Percentiles rank a stretch among this genome's conserved stretches.
phyloP scores from a whole-genome alignment of 2,888 invertebrate species.

The Torymus aiolomorphi region DNA sequence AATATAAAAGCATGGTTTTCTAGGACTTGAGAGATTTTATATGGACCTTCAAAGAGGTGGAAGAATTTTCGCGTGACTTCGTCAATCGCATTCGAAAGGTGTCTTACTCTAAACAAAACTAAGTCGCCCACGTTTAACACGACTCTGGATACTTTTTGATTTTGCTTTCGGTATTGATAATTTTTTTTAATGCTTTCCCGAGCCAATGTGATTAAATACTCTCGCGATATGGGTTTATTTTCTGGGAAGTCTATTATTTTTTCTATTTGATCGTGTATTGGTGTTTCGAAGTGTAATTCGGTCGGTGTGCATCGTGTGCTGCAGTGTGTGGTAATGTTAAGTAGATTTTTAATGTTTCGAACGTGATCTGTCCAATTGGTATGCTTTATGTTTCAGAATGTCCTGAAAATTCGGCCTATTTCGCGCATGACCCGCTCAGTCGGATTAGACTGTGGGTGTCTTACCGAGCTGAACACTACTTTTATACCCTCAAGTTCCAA shows the following conservation, averaged over 20 bases:
- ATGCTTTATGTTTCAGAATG: background rate
- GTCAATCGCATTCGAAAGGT: background rate
- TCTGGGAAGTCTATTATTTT: too few relatives aligned
- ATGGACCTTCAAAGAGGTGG: conserved; percentile 9
- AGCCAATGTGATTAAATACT: too few relatives aligned
- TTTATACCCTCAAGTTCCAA: background rate
- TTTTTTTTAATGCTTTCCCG: too few relatives aligned
- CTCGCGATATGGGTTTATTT: too few relatives aligned
- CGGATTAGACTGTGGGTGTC: background rate
- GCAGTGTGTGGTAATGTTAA: background rate
- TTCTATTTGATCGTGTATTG: background rate
- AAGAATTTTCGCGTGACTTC: conserved; percentile 5
- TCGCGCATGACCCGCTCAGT: background rate
- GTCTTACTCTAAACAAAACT: conserved; percentile 7
- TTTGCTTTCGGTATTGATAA: too few relatives aligned
- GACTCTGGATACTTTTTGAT: too few relatives aligned
- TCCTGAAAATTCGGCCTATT: background rate
- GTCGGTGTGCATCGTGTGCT: background rate
- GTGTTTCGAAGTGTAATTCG: background rate
- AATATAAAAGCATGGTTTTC: background rate
- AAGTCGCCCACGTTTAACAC: background rate
- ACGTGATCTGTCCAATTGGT: background rate
- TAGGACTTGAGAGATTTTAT: background rate
- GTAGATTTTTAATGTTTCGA: background rate
- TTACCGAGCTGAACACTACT: background rate